Percentiles rank a stretch among this genome's conserved stretches.
Conservation (phyloP, 2,888 invertebrate genomes). For the Troides oblongomaculatus region DNA sequence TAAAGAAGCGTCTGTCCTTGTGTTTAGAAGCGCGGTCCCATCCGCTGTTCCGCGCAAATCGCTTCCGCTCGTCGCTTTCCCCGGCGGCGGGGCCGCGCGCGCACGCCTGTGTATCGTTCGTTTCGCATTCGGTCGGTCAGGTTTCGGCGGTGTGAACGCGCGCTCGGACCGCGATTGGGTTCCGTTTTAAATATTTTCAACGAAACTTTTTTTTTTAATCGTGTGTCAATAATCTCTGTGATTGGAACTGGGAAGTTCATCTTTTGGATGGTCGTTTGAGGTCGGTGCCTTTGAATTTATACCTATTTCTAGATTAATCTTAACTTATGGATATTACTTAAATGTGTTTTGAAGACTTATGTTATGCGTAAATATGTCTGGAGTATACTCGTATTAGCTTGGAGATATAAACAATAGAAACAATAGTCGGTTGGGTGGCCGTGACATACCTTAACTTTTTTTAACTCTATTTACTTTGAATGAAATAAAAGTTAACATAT, state of each 20-base stretch:
- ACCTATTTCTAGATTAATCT: neutral
- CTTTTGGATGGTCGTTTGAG: slow-evolving; percentile 7
- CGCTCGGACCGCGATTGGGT: neutral
- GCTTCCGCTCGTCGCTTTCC: slow-evolving; percentile 15
- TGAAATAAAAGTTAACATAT: no score
- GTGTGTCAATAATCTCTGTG: neutral
- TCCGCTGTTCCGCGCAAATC: neutral
- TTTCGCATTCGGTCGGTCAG: slow-evolving; percentile 27
- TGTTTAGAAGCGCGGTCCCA: neutral
- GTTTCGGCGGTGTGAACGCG: slow-evolving; percentile 25
- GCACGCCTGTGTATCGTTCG: slow-evolving; percentile 4
- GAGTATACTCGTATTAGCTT: no score
- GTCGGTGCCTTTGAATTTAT: slow-evolving; percentile 7
- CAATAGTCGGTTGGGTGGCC: no score
- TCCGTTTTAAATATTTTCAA: neutral
- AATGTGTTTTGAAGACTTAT: neutral
- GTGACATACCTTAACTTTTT: no score
- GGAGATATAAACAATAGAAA: no score
- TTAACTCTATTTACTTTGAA: no score
- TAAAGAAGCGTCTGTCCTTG: no score
- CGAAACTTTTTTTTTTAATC: neutral
- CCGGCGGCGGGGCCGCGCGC: slow-evolving; percentile 14
- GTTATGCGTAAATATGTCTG: neutral
- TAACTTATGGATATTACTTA: neutral
- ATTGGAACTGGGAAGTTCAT: neutral